phyloP scores from a whole-genome alignment of 2,113 vertebrate genomes.

The Balaenoptera acutorostrata region DNA sequence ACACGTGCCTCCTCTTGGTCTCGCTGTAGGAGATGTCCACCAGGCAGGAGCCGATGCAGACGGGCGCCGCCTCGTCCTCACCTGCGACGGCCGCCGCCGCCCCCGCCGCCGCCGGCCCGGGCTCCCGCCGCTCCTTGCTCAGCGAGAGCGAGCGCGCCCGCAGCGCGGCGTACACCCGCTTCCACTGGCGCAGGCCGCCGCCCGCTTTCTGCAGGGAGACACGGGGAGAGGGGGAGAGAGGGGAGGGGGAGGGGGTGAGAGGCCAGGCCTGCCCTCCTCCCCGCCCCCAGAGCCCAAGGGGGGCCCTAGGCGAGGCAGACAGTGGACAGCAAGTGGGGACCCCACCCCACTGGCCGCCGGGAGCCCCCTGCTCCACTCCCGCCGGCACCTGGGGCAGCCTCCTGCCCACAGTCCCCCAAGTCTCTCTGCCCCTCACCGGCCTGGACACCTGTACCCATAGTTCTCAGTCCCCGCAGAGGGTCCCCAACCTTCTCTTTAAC shows the following conservation, averaged over 20 bases:
- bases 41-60: slow-evolving; percentile 96
- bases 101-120: slow-evolving; percentile 81
- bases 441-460: background rate
- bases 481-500: background rate
- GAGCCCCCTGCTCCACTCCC: background rate
- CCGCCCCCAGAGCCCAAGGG: background rate
- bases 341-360: background rate
- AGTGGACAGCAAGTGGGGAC: background rate
- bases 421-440: background rate
- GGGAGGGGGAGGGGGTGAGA: slow-evolving; percentile 9
- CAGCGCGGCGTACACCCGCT: slow-evolving; percentile 91
- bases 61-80: slow-evolving; percentile 93
- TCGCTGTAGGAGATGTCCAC: slow-evolving; percentile 99
- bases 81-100: slow-evolving; percentile 82
- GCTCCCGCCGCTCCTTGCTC: slow-evolving; percentile 97
- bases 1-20: slow-evolving; percentile 96
- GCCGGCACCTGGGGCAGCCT: background rate
- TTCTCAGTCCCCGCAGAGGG: background rate
- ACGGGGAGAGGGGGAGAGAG: background rate
- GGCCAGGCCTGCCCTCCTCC: background rate
- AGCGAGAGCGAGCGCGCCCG: slow-evolving; percentile 92
- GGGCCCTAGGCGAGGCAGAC: background rate
- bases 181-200: slow-evolving; percentile 94
- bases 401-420: background rate
- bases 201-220: slow-evolving; percentile 91